Base-by-base conservation (phyloP, 2,113 vertebrate genomes). In the Plecotus auritus region DNA sequence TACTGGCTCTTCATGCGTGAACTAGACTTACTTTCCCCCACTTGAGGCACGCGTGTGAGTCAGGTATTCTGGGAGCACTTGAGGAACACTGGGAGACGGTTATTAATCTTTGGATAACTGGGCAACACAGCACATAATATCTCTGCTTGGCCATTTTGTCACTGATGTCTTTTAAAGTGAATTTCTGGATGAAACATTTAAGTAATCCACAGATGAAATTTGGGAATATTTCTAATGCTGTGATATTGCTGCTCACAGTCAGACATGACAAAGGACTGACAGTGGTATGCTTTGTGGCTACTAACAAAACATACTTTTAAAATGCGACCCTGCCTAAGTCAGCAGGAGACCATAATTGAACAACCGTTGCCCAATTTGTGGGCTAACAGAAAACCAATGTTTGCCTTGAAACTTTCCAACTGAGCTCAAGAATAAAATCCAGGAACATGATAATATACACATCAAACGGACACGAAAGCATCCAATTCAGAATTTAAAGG, bases 331-430 rank as follows among this genome's bases (percentile, higher is more conserved):
- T 95, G 92, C 82, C 90, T 96, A 93, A 92, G 88, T 93, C 86
- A 95, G 91, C 66, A 17, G 85, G 76, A 95, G 85, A 85, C 95
- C 59, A n/a, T 93, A 88, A 95, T 17, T 95, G 88, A 95, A 95
- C 85, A 95, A 83, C 97, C 90, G 94, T 61, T 82, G 94, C 88
- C 83, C 97, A 92, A 87, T 93, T 94, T 97, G 94, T 89, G 96
- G 93, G 85, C 73, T 84, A 94, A 93, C 88, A 95, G 88, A 84
- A 97, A 97, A 94, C 92, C 94, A 96, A 92, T 96, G 90, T 95
- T 96, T 96, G 94, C 88, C 85, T 95, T 94, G 56, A 88, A 91
- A 96, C 90, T 78, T 84, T 94, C 94, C 94, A 96, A 94, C 7
- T 84, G 45, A 70, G 56, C 83, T 97, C 85, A 89, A 92, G 81